A percentile compares a stretch with the other conserved stretches of the same genome.
Evolutionary conservation across 2,888 invertebrate genomes (phyloP).

Genomic region (Pseudanteris insignis): DNA sequence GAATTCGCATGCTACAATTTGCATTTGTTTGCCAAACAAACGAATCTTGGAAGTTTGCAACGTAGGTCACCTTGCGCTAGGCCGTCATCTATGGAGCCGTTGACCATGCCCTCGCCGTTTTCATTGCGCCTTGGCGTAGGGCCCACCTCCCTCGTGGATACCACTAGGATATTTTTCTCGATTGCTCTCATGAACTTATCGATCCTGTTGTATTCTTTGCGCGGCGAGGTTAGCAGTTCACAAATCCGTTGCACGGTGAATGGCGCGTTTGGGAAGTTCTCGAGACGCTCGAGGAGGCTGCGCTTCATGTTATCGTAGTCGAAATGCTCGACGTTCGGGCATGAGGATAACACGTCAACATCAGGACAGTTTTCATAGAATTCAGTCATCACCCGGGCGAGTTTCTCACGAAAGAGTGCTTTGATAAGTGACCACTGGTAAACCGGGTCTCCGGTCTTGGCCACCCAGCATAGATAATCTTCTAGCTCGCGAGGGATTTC

Average conservation of each 20-base stretch:
- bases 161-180: slow-evolving; percentile 93
- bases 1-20: too few relatives aligned
- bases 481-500: slow-evolving; percentile 89
- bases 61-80: slow-evolving; percentile 44
- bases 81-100: slow-evolving; percentile 61
- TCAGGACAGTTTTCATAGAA: slow-evolving; percentile 83
- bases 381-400: slow-evolving; percentile 85
- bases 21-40: too few relatives aligned
- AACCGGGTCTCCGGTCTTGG: slow-evolving; percentile 92
- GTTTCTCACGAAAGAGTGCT: slow-evolving; percentile 86
- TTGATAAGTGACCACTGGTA: slow-evolving; percentile 92
- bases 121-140: slow-evolving; percentile 59
- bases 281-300: slow-evolving; percentile 81
- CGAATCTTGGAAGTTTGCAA: neutral
- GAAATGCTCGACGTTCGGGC: slow-evolving; percentile 90
- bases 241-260: slow-evolving; percentile 96
- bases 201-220: slow-evolving; percentile 92
- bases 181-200: slow-evolving; percentile 97
- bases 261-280: slow-evolving; percentile 88
- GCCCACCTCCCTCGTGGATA: slow-evolving; percentile 70
- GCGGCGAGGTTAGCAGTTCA: slow-evolving; percentile 89
- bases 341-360: slow-evolving; percentile 80
- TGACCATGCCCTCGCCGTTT: slow-evolving; percentile 64
- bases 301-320: slow-evolving; percentile 90
- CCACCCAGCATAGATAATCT: slow-evolving; percentile 88